Base-by-base conservation (phyloP, 2,888 invertebrate species). In the Schizaphis graminum region DNA sequence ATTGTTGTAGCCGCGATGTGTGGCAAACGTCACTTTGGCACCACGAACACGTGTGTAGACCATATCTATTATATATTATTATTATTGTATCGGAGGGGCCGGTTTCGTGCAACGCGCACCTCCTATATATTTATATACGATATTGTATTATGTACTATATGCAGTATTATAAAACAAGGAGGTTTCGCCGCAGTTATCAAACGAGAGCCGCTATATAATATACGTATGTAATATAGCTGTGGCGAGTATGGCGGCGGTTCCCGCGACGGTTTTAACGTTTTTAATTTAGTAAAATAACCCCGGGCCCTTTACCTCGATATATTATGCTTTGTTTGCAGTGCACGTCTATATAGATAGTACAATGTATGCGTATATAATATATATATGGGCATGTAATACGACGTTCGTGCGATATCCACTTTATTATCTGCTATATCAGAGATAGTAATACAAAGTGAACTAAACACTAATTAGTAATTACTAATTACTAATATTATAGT, bases 211-310 rank as follows among this genome's bases (percentile, higher is more conserved):
- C 35, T 77, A 7, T 77, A 35, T 41, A 35, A 77, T 77, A 77
- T 77, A 77, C 77, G 35, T 35, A 2, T 77, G 16, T 41, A 77
- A 35, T 77, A 24, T 77, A 21, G 77, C 4, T 21, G 77, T 8
- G 35, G 35, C 21, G 90, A 47, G 44, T 47, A 7, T 49, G 49
- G 49, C 49, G 41, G 47, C 21, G 47, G 57, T 56, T 47, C 44
- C n/a, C 47, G n/a, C 44, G 47, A 87, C 26, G n/a, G 88, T 26
- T 89, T 90, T 61, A 61, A 90, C 61, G 90, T 90, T 90, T 67
- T 90, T 90, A 61, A 90, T 67, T 67, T 21, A 16, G 47, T 67
- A 47, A 67, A 47, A 90, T 35, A n/a, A 53, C 53, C 53, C 88
- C 53, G 7, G 53, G n/a, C n/a, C 53, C 53, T 88, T 88, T 49